Base-by-base conservation (phyloP, 2,888 invertebrate genomes). In the Hirtodrosophila confusa region DNA sequence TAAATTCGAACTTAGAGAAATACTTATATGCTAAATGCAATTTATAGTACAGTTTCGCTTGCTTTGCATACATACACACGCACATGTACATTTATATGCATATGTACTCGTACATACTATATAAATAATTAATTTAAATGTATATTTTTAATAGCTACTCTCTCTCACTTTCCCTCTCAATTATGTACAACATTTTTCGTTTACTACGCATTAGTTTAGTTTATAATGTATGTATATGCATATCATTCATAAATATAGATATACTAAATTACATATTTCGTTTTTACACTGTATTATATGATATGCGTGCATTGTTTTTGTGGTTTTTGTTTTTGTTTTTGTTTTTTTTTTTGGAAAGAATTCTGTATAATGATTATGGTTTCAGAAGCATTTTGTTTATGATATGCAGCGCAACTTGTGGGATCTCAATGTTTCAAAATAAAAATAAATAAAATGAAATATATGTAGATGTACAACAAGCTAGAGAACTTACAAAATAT, bases 281-380 rank as follows among this genome's bases (percentile, higher is more conserved):
- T 72, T 57, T 55, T 80, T 86, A 86, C 83, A 86, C 78, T 80
- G 74, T 84, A 69, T 82, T 62, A 79, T 62, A 79, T 84, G 84
- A 84, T 84, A 84, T 84, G 84, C 84, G 84, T 84, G 87, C 82
- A 73, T 65, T 75, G 53, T 69, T 45, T 40, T 65, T 49, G 39
- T 43, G 17, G n/a, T n/a, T 72, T 65, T 17, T 67, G 33, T 29
- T 36, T 36, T 9, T 31, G n/a, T n/a, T 72, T 65, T 17, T 67
- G 33, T 29, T 36, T 36, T 9, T 31, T 5, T 44, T 27, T 49
- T 37, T 65, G 31, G 29, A 7, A 33, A 36, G 43, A 54, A 51
- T 50, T 56, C 62, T 66, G 62, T 75, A 70, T 78, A 69, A 68
- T 84, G 87, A 84, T 84, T 83, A 80, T 86, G 83, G 64, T 62